Conservation (phyloP, 1,140 invertebrate species). For the Cydia splendana region DNA sequence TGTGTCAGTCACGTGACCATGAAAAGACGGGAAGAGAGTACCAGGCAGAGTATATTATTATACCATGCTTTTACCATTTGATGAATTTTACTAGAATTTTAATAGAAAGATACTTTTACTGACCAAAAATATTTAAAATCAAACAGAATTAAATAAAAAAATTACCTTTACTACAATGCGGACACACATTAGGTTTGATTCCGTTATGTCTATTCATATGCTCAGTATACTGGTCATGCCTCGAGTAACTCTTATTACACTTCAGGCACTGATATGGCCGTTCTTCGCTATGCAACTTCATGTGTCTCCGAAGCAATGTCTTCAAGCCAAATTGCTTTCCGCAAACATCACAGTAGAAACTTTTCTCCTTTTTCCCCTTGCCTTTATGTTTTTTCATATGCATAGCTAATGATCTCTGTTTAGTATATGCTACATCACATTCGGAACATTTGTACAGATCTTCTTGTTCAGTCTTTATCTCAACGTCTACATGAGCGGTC, state of each 20-base stretch:
- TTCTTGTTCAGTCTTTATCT: conserved; percentile 40
- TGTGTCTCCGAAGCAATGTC: conserved; percentile 63
- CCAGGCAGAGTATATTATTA: no score
- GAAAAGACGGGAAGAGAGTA: no score
- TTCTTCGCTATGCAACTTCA: conserved; percentile 63
- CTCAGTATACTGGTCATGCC: conserved; percentile 80
- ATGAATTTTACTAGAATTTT: no score
- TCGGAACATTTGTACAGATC: conserved; percentile 56
- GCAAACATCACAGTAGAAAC: conserved; percentile 62
- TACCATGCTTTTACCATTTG: no score
- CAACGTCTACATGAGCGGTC: conserved; percentile 41
- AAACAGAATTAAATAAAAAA: neutral
- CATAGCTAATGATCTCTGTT: conserved; percentile 52
- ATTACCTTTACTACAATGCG: conserved; percentile 81
- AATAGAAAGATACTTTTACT: no score
- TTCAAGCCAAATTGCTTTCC: conserved; percentile 65
- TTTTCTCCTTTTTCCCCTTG: conserved; percentile 46
- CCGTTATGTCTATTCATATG: conserved; percentile 81
- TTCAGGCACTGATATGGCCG: conserved; percentile 66
- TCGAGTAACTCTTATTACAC: conserved; percentile 79
- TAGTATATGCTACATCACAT: conserved; percentile 59
- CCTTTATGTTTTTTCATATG: conserved; percentile 58
- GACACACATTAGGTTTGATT: conserved; percentile 81
- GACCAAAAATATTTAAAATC: no score
- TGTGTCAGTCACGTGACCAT: no score